Percentiles rank a stretch among this genome's conserved stretches.
Evolutionary conservation across 2,888 invertebrate genomes (phyloP).

Genomic region (Ichneumon xanthorius): DNA sequence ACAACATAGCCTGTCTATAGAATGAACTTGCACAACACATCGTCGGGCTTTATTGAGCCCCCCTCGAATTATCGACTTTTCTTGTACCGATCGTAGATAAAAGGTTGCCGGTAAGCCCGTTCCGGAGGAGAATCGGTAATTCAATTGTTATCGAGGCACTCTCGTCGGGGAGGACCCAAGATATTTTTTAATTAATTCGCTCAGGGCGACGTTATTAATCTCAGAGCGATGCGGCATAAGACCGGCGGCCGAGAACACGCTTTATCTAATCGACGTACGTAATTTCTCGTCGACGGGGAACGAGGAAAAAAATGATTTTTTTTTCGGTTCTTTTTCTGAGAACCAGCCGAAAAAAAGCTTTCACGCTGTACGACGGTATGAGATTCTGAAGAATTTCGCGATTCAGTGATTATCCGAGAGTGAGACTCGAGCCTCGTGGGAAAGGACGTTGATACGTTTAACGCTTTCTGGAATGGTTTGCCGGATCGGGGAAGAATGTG

Average conservation of each 20-base stretch:
- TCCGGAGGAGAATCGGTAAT: slow-evolving; percentile 11
- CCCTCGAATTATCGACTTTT: not conserved
- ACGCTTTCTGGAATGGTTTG: not conserved
- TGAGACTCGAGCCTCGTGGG: not conserved
- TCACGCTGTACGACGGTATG: not conserved
- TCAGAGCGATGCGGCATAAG: not conserved
- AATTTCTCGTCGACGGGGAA: not conserved
- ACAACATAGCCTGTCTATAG: not conserved
- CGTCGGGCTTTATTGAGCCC: not conserved
- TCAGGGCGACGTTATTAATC: not conserved
- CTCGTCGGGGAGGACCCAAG: not conserved
- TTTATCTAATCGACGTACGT: slow-evolving; percentile 1
- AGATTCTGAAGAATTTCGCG: not conserved
- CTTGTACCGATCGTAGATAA: not conserved
- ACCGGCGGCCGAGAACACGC: not conserved
- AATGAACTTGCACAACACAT: not conserved
- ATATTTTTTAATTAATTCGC: slow-evolving; percentile 2
- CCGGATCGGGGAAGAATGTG: not conserved
- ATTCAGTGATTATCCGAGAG: not conserved
- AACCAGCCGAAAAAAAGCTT: not conserved
- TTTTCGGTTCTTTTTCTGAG: not conserved
- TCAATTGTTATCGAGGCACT: slow-evolving; percentile 1
- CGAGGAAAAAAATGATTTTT: not conserved
- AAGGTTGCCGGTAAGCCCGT: slow-evolving; percentile 3
- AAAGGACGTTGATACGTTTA: not conserved